Evolutionary conservation across 2,888 invertebrate species (phyloP).

Genomic region (Cephus pygmeus): DNA sequence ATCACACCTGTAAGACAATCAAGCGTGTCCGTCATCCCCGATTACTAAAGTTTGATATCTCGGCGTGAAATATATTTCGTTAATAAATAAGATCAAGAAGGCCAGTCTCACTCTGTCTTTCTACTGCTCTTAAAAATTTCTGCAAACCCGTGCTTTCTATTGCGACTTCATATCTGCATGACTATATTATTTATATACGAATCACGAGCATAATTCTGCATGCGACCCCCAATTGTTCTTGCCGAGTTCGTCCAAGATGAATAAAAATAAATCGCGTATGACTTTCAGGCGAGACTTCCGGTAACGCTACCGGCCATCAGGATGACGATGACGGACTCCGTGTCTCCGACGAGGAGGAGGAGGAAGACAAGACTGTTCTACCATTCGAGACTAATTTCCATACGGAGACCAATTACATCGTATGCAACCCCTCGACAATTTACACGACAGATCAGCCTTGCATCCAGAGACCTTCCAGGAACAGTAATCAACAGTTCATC

Average conservation of each 20-base stretch:
- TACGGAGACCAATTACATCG: conserved; percentile 3
- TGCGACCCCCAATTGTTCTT: not conserved
- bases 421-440: not conserved
- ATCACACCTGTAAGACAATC: not conserved
- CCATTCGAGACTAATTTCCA: not conserved
- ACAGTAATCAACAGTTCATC: conserved; percentile 34
- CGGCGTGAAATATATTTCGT: not conserved
- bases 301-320: not conserved
- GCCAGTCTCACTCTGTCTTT: not conserved
- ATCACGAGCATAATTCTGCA: not conserved
- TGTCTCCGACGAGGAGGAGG: not conserved
- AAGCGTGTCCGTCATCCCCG: not conserved
- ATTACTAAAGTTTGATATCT: not conserved
- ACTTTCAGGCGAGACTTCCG: not conserved
- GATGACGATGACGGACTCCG: not conserved
- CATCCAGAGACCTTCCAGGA: not conserved
- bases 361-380: not conserved
- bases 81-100: not conserved
- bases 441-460: not conserved
- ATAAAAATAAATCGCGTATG: not conserved
- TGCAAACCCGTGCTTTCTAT: not conserved
- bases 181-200: not conserved
- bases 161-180: not conserved
- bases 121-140: not conserved
- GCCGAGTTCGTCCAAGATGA: not conserved